Conservation (phyloP, 2,113 vertebrate species). For the Chrysemys picta region DNA sequence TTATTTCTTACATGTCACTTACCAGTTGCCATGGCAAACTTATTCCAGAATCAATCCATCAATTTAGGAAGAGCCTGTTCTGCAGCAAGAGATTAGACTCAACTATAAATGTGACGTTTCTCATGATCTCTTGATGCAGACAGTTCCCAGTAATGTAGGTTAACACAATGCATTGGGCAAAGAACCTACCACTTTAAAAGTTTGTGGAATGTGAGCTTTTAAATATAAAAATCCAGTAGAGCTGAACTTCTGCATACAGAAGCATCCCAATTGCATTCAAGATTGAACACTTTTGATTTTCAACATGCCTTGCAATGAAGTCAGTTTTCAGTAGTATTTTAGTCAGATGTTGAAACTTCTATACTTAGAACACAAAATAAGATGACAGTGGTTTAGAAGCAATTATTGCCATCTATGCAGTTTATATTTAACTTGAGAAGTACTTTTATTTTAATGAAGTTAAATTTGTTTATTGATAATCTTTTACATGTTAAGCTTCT, state of each 20-base stretch:
- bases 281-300: neutral
- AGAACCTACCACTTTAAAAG: neutral
- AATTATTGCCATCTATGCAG: neutral
- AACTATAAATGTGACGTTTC: neutral
- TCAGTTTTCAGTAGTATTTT: neutral
- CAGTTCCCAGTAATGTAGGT: neutral
- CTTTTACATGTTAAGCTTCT: neutral
- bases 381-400: neutral
- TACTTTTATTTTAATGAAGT: neutral
- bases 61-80: neutral
- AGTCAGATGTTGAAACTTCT: neutral
- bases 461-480: constrained; percentile 51
- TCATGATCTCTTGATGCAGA: neutral
- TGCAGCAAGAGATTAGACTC: neutral
- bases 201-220: neutral
- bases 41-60: neutral
- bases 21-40: neutral
- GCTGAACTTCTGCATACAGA: neutral
- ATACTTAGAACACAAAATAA: neutral
- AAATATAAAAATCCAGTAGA: neutral
- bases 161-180: neutral
- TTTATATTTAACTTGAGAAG: neutral
- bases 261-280: neutral
- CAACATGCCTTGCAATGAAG: neutral
- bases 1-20: neutral